Percentiles rank a stretch among this genome's conserved stretches.
Evolutionary conservation across 2,797 vertebrate genomes (phyloP).

Genomic region (Myripristis jacobus): DNA sequence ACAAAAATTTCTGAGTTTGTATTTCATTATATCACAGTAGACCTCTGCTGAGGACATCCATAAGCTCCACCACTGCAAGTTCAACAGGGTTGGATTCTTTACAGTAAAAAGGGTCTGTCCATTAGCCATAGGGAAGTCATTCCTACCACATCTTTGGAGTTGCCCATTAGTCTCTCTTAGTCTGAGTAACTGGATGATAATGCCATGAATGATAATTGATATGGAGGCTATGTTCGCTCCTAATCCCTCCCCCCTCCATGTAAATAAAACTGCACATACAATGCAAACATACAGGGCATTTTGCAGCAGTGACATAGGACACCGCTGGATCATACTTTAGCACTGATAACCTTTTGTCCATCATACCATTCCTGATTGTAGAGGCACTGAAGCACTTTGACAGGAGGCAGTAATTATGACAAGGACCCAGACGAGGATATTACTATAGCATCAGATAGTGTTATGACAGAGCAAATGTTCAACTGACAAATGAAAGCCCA

Average conservation of each 20-base stretch:
- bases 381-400: constrained; percentile 68
- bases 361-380: constrained; percentile 7
- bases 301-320: too few relatives aligned
- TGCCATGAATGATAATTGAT: background rate
- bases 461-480: background rate
- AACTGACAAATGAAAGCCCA: background rate
- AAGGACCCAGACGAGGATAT: background rate
- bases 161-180: background rate
- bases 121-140: background rate
- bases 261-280: constrained; percentile 18
- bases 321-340: background rate
- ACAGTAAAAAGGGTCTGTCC: too few relatives aligned
- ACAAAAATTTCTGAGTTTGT: background rate
- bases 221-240: background rate
- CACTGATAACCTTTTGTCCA: background rate
- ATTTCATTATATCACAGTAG: background rate
- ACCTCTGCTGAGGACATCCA: background rate
- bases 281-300: constrained; percentile 13
- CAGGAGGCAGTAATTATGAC: constrained; percentile 20
- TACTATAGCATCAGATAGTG: background rate
- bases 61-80: background rate
- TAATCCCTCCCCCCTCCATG: background rate
- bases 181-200: background rate
- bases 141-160: background rate
- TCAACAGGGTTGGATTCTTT: background rate